Conservation (phyloP, 2,113 vertebrate genomes). For the Stigmatopora argus region DNA sequence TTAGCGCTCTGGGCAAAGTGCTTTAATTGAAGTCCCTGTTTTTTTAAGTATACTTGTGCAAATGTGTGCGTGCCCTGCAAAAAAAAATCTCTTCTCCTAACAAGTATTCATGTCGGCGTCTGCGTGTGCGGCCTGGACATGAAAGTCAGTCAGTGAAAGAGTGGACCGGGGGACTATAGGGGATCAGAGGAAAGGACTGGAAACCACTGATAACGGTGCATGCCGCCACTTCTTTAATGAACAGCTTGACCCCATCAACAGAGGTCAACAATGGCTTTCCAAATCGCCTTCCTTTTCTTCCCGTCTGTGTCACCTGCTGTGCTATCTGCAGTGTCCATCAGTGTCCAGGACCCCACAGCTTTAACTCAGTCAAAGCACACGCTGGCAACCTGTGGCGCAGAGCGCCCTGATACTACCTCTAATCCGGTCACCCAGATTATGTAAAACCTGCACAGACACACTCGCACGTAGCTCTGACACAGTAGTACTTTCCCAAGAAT, state of each 20-base stretch:
- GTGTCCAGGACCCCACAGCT: conserved; percentile 52
- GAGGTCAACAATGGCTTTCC: conserved; percentile 59
- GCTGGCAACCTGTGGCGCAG: conserved; percentile 53
- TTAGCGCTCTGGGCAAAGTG: conserved; percentile 46
- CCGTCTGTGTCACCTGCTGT: conserved; percentile 33
- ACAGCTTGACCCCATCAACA: conserved; percentile 66
- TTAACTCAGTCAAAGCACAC: conserved; percentile 48
- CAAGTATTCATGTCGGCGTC: conserved; percentile 27
- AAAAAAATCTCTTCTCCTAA: conserved; percentile 21
- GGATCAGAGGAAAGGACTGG: conserved; percentile 63
- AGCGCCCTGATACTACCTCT: conserved; percentile 55
- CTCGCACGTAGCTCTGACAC: conserved; percentile 31
- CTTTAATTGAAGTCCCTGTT: conserved; percentile 26
- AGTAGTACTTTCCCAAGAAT: not conserved
- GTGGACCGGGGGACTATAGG: conserved; percentile 51
- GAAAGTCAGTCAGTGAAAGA: conserved; percentile 52
- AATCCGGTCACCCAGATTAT: conserved; percentile 61
- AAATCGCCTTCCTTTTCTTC: conserved; percentile 51
- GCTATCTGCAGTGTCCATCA: conserved; percentile 63
- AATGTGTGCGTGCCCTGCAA: conserved; percentile 37
- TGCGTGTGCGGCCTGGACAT: conserved; percentile 47
- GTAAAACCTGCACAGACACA: conserved; percentile 48
- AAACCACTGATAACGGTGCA: conserved; percentile 61
- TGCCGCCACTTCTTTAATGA: conserved; percentile 65
- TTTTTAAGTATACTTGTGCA: conserved; percentile 22